Evolutionary conservation across 2,113 vertebrate species (phyloP).

Genomic region (Ptyas mucosa): DNA sequence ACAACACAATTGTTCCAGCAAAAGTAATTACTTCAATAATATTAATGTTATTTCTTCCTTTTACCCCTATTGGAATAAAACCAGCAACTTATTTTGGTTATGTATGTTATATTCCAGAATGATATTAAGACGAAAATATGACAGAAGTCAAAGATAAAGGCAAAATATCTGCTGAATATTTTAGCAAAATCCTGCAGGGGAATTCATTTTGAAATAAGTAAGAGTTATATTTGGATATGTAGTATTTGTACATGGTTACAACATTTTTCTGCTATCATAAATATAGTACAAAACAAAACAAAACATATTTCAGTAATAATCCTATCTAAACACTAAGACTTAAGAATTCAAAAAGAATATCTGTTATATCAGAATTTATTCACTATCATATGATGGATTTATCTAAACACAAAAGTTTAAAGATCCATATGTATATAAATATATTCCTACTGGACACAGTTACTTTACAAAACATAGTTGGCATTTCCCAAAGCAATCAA

Average conservation of each 20-base stretch:
- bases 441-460: not conserved
- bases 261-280: not conserved
- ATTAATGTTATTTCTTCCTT: not conserved
- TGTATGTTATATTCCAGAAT: constrained; percentile 3
- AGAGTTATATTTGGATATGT: constrained; percentile 7
- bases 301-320: not conserved
- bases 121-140: not conserved
- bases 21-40: not conserved
- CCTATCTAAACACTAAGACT: not conserved
- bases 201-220: constrained; percentile 15
- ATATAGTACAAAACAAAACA: not conserved
- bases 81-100: not conserved
- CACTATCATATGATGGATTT: not conserved
- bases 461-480: not conserved
- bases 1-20: not conserved
- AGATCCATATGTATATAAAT: not conserved
- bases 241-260: not conserved
- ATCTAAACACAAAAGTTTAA: not conserved
- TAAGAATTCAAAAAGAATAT: not conserved
- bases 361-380: not conserved
- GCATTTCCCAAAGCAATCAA: not conserved
- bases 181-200: not conserved
- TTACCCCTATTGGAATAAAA: not conserved
- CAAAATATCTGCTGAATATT: constrained; percentile 10
- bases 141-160: constrained; percentile 1